Percentiles rank a stretch among this genome's conserved stretches.
Evolutionary conservation across 2,888 invertebrate genomes (phyloP).

Genomic region (Pelosia muscerda): DNA sequence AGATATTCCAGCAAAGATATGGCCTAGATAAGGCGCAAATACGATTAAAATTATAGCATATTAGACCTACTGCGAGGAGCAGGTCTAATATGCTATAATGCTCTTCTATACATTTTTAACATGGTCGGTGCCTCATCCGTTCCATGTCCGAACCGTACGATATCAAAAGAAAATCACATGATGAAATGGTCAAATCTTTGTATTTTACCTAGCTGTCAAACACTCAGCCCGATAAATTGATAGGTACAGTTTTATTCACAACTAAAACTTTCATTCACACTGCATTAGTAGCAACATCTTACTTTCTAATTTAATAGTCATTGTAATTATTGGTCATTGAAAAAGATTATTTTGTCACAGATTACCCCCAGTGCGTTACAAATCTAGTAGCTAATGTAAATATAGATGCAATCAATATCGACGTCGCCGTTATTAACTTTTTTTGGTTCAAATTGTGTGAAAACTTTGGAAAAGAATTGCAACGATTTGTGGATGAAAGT

Average conservation of each 20-base stretch:
- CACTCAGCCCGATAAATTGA: background rate
- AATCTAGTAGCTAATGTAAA: background rate
- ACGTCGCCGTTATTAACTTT: background rate
- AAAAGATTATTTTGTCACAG: background rate
- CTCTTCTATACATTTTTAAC: too few species aligned
- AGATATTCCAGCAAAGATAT: too few species aligned
- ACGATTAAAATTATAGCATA: too few species aligned
- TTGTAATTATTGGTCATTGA: background rate
- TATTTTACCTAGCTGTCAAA: background rate
- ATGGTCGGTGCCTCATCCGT: too few species aligned
- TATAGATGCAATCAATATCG: background rate
- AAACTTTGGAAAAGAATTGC: background rate
- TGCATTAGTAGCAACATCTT: background rate
- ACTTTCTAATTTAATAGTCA: background rate
- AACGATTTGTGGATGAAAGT: too few species aligned
- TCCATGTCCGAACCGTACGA: too few species aligned
- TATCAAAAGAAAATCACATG: too few species aligned
- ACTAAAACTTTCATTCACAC: background rate
- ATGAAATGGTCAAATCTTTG: too few species aligned
- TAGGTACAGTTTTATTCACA: too few species aligned
- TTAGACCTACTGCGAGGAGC: too few species aligned
- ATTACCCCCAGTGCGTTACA: background rate
- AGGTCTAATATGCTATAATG: too few species aligned
- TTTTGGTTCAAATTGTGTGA: background rate
- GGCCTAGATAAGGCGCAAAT: too few species aligned